phyloP scores from a whole-genome alignment of 2,113 vertebrate species.

The Eretmochelys imbricata region DNA sequence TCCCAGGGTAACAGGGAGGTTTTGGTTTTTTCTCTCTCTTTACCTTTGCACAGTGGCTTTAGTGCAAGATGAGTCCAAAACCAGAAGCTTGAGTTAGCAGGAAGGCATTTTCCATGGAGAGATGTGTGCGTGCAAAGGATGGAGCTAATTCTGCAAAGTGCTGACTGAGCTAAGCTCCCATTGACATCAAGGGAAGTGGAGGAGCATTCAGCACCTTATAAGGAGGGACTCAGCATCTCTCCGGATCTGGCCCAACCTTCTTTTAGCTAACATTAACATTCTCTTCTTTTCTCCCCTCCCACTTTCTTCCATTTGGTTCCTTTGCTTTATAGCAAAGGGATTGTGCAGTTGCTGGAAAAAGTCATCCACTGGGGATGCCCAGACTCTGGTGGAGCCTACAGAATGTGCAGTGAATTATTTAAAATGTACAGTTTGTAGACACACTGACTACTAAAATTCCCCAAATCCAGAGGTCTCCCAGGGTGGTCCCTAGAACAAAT shows the following conservation, averaged over 20 bases:
- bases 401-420: not conserved
- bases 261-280: not conserved
- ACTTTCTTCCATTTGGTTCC: not conserved
- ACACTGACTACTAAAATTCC: not conserved
- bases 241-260: not conserved
- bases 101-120: fast-evolving
- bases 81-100: not conserved
- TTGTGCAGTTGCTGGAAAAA: not conserved
- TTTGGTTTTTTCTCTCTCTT: fast-evolving
- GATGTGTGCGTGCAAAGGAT: not conserved
- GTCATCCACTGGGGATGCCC: not conserved
- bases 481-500: not conserved
- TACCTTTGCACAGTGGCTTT: not conserved
- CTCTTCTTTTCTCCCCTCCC: not conserved
- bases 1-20: not conserved
- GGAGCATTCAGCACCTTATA: not conserved
- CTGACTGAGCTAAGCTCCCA: not conserved
- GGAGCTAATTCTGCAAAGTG: not conserved
- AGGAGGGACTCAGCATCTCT: not conserved
- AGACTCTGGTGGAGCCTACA: not conserved
- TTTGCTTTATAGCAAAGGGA: not conserved
- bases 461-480: not conserved
- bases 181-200: fast-evolving
- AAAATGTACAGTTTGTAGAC: not conserved
- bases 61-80: not conserved